These are phyloP conservation scores for Cyclargus thomasi DNA, from an alignment of 1,140 invertebrate species.

Conservation along the genomic window DNA sequence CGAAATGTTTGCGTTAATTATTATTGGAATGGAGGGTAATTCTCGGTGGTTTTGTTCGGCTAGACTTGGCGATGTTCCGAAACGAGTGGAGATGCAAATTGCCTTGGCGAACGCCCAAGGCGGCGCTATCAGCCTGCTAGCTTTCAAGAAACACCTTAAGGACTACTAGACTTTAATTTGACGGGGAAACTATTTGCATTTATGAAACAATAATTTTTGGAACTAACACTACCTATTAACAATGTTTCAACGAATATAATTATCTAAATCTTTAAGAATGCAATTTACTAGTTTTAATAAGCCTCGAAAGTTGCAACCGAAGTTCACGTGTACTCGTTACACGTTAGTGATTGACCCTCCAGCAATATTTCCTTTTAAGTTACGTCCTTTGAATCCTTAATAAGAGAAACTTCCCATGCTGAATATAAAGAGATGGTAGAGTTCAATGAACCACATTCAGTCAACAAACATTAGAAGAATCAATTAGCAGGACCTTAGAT, in stretches of 20 bases:
- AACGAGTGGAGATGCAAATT: slow-evolving; percentile 74
- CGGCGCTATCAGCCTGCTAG: slow-evolving; percentile 58
- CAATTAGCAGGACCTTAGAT: neutral
- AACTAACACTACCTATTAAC: too few relatives aligned
- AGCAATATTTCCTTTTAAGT: slow-evolving; percentile 71
- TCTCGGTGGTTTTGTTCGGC: slow-evolving; percentile 74
- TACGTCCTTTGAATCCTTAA: slow-evolving; percentile 68
- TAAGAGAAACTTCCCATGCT: slow-evolving; percentile 58
- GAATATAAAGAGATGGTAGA: slow-evolving; percentile 59
- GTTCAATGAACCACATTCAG: slow-evolving; percentile 50
- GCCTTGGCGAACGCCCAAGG: slow-evolving; percentile 71
- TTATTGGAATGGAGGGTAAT: slow-evolving; percentile 75
- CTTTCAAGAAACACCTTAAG: slow-evolving; percentile 53
- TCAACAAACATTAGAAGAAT: slow-evolving; percentile 21
- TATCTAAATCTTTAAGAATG: too few relatives aligned
- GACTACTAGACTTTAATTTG: slow-evolving; percentile 41
- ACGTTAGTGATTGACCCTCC: slow-evolving; percentile 42
- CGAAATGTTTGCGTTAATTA: slow-evolving; percentile 75
- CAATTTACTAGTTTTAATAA: too few relatives aligned
- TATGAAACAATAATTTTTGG: too few relatives aligned
- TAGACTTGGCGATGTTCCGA: slow-evolving; percentile 75
- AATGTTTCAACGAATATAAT: too few relatives aligned
- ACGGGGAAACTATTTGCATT: neutral
- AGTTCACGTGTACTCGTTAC: neutral
- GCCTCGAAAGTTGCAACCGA: neutral